A percentile compares a stretch with the other conserved stretches of the same genome.
phyloP scores from a whole-genome alignment of 1,140 invertebrate species.

The Macrobrachium nipponense region DNA sequence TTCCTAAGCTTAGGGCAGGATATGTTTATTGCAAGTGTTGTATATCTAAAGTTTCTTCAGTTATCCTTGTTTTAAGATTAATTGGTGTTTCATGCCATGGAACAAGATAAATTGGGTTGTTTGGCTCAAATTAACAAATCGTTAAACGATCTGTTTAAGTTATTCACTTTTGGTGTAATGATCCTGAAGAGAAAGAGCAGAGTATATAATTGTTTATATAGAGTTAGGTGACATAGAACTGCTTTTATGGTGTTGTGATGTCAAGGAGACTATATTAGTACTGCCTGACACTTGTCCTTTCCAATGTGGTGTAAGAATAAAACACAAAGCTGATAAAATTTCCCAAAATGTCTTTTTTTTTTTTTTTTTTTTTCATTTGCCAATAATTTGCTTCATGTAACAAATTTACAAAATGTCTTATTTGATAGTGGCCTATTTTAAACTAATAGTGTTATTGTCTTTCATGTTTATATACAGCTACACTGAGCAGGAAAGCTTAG shows the following conservation, averaged over 20 bases:
- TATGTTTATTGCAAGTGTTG: constrained; percentile 17
- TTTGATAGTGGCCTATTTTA: too few relatives aligned
- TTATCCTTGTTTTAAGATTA: too few relatives aligned
- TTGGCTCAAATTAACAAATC: too few relatives aligned
- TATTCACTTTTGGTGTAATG: constrained; percentile 15
- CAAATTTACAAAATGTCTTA: too few relatives aligned
- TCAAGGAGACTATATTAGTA: constrained; percentile 50
- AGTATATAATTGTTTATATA: constrained; percentile 5
- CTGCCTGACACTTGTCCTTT: constrained; percentile 26
- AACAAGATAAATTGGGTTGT: too few relatives aligned
- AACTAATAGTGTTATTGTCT: too few relatives aligned
- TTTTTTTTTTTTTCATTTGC: too few relatives aligned
- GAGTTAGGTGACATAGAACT: constrained; percentile 3
- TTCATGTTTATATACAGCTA: too few relatives aligned
- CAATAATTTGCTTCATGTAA: too few relatives aligned
- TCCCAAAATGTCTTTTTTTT: background rate
- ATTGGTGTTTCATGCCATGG: too few relatives aligned
- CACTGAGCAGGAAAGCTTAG: too few relatives aligned
- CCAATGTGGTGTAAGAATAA: background rate
- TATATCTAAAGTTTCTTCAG: background rate
- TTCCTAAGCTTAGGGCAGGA: constrained; percentile 13
- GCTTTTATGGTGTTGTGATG: constrained; percentile 46
- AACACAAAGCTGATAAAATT: constrained; percentile 9
- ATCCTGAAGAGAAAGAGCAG: background rate
- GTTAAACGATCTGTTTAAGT: too few relatives aligned